Evolutionary conservation across 2,113 vertebrate species (phyloP).

Genomic region (Aepyceros melampus): DNA sequence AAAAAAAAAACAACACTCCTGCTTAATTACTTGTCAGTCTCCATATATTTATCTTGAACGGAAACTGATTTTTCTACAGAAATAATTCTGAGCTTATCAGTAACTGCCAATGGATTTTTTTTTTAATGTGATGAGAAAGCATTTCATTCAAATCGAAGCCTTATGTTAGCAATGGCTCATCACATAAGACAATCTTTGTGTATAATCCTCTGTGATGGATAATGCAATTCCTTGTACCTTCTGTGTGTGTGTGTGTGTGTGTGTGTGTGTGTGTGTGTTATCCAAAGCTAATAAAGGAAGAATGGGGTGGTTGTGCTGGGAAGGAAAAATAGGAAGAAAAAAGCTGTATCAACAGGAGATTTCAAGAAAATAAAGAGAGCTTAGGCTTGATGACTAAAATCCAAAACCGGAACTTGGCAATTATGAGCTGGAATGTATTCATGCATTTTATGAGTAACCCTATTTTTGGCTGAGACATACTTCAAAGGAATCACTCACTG

Average conservation of each 20-base stretch:
- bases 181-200: not conserved
- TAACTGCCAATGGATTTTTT: conserved; percentile 10
- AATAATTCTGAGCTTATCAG: conserved; percentile 28
- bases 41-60: conserved; percentile 15
- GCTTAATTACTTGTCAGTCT: conserved; percentile 43
- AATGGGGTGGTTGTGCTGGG: not conserved
- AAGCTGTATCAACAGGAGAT: conserved; percentile 36
- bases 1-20: not conserved
- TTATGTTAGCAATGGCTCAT: not conserved
- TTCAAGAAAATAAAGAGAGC: conserved; percentile 60
- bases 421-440: conserved; percentile 74
- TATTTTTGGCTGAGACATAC: conserved; percentile 75
- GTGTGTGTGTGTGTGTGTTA: not conserved
- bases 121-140: not conserved
- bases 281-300: not conserved
- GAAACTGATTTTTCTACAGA: conserved; percentile 21
- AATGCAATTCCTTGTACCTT: not conserved
- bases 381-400: conserved; percentile 66
- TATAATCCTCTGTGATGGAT: not conserved
- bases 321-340: conserved; percentile 45
- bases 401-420: conserved; percentile 49
- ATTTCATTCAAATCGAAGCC: conserved; percentile 30
- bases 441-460: conserved; percentile 78
- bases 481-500: conserved; percentile 73
- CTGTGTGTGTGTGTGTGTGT: not conserved